Conservation (phyloP, 2,888 invertebrate genomes). For the Ariolimax columbianus region DNA sequence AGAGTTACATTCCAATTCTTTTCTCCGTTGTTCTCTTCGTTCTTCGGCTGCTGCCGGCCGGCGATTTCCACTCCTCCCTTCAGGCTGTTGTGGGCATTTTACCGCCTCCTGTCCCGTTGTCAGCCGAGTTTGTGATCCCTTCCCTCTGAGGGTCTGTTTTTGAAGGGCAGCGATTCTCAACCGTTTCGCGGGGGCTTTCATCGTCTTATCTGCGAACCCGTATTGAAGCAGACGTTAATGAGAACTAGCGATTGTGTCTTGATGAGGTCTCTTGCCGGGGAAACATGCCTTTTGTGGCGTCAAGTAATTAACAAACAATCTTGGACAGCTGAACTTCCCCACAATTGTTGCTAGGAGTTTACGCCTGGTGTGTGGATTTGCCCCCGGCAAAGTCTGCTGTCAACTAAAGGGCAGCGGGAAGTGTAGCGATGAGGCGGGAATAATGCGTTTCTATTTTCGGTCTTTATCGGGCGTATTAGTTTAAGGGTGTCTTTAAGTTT, state of each 20-base stretch:
- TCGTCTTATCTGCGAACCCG: constrained; percentile 4
- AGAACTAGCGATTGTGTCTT: constrained; percentile 14
- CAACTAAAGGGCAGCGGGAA: background rate
- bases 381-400: constrained; percentile 9
- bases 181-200: background rate
- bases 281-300: constrained; percentile 47
- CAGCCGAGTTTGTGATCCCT: background rate
- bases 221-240: constrained; percentile 6
- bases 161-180: background rate
- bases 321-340: constrained; percentile 1
- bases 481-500: background rate
- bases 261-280: constrained; percentile 11
- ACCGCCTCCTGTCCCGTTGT: background rate
- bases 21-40: background rate
- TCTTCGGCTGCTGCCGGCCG: constrained; percentile 16
- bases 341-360: constrained; percentile 12
- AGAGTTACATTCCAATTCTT: background rate
- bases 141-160: background rate
- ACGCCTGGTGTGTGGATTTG: background rate
- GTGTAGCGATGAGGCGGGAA: background rate
- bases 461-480: background rate
- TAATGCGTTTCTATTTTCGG: background rate
- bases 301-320: constrained; percentile 40
- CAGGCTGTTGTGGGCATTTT: background rate
- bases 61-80: constrained; percentile 9